These are phyloP conservation scores for Pogonomyrmex californicus DNA, from an alignment of 1,140 invertebrate species.

Conservation along the genomic window DNA sequence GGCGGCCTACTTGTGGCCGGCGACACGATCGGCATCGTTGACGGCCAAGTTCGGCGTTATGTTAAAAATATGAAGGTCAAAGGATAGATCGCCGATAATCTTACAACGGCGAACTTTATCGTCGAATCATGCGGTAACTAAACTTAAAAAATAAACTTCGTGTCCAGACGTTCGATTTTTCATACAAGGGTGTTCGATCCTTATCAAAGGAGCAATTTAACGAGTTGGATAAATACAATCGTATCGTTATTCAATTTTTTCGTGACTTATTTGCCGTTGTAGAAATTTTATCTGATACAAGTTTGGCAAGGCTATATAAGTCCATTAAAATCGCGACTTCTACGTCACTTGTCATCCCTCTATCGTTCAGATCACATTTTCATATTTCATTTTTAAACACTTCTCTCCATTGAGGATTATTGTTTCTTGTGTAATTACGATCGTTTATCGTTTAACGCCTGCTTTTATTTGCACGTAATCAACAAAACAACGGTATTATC, in stretches of 20 bases:
- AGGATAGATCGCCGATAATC: conserved; percentile 38
- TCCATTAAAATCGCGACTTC: conserved; percentile 11
- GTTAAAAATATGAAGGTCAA: conserved; percentile 49
- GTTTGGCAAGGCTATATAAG: not conserved
- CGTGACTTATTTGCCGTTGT: not conserved
- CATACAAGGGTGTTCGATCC: not conserved
- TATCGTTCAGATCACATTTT: not conserved
- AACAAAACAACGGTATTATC: not conserved
- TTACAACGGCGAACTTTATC: conserved; percentile 12
- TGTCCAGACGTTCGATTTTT: not conserved
- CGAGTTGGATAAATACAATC: not conserved
- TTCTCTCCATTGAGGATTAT: not conserved
- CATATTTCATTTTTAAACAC: not conserved
- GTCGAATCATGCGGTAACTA: not conserved
- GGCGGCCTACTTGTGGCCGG: not conserved
- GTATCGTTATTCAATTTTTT: conserved; percentile 26
- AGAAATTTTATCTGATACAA: not conserved
- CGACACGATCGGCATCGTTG: conserved; percentile 29
- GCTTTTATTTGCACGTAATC: not conserved
- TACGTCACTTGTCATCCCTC: not conserved
- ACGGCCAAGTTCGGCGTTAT: conserved; percentile 29
- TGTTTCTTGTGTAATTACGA: not conserved
- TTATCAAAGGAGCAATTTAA: conserved; percentile 24
- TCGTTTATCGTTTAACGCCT: conserved; percentile 6
- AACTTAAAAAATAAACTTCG: conserved; percentile 4